Evolutionary conservation across 2,797 vertebrate genomes (phyloP).

Genomic region (Rhinogobio ventralis): DNA sequence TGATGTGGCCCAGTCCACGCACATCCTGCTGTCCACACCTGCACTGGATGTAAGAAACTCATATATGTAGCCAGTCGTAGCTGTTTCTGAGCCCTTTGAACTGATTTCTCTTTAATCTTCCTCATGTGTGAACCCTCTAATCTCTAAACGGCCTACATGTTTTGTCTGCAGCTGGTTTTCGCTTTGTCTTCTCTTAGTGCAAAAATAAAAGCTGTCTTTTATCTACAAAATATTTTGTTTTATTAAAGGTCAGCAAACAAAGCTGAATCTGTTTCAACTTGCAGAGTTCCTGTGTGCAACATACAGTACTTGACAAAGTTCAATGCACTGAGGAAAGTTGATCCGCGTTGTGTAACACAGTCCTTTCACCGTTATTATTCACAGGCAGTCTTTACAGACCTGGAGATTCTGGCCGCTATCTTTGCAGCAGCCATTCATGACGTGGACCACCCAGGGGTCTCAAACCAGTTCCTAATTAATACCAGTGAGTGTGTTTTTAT

Average conservation of each 20-base stretch:
- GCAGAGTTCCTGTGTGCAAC: not conserved
- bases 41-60: slow-evolving; percentile 89
- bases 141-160: slow-evolving; percentile 26
- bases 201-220: slow-evolving; percentile 20
- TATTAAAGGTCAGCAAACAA: not conserved
- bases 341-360: slow-evolving; percentile 11
- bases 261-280: not conserved
- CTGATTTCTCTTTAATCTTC: not conserved
- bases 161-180: slow-evolving; percentile 43
- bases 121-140: slow-evolving; percentile 13
- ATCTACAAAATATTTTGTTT: slow-evolving; percentile 2
- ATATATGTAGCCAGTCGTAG: not conserved
- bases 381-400: slow-evolving; percentile 96
- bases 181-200: not conserved
- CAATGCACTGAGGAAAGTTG: not conserved
- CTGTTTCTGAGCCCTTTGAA: not conserved
- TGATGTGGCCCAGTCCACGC: slow-evolving; percentile 95
- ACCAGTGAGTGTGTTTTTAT: slow-evolving; percentile 86
- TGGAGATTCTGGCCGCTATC: slow-evolving; percentile 97
- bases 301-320: not conserved
- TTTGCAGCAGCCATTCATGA: slow-evolving; percentile 98
- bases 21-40: slow-evolving; percentile 94
- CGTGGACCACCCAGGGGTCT: slow-evolving; percentile 98
- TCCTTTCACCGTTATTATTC: slow-evolving; percentile 37
- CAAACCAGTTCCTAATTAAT: slow-evolving; percentile 99